Base-by-base conservation (phyloP, 1,140 invertebrate genomes). In the Oscheius sp. region DNA sequence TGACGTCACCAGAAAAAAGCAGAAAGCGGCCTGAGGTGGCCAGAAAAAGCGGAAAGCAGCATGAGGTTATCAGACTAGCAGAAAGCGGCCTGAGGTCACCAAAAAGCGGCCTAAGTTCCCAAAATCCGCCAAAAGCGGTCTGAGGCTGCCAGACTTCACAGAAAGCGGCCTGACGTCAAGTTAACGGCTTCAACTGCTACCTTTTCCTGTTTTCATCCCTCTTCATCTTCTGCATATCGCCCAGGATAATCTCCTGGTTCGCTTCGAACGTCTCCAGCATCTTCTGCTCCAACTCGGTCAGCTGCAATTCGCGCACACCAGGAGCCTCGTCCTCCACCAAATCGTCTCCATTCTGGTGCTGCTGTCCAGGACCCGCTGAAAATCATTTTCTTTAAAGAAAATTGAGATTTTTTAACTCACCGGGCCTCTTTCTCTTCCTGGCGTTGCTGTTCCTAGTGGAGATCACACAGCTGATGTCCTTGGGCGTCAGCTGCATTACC, bases 171-270 rank as follows among this genome's bases (percentile, higher is more conserved):
- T n/a, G n/a, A n/a, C n/a, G n/a, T n/a, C n/a, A n/a, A n/a, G n/a
- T n/a, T n/a, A 45, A 45, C 18, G 15, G 15, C 23, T 45, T 45
- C 23, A 45, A 23, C 23, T 59, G 0, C 20, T 10, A 59, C 55
- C 55, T 59, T 59, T 23, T 29, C 29, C 26, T 63, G 61, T 63
- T 63, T 26, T 63, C 61, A 18, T 7, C 61, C 18, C 61, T 35
- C 31, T 42, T 63, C 10, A 63, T 63, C 23, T 63, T 26, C 10
- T 13, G 15, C 61, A 63, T 63, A 32, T 63, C 61, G 13, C 36
- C 10, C 32, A 63, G 31, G 1, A 63, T 63, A 13, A 10, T 42
- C n/a, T 13, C 15, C 32, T 63, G 15, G 26, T 63, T 63, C 15
- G 7, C 29, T 1, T n/a, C 29, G 31, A 32, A 63, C 31, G 15